Conservation (phyloP, 2,797 vertebrate genomes). For the Melanotaenia maccullochi region DNA sequence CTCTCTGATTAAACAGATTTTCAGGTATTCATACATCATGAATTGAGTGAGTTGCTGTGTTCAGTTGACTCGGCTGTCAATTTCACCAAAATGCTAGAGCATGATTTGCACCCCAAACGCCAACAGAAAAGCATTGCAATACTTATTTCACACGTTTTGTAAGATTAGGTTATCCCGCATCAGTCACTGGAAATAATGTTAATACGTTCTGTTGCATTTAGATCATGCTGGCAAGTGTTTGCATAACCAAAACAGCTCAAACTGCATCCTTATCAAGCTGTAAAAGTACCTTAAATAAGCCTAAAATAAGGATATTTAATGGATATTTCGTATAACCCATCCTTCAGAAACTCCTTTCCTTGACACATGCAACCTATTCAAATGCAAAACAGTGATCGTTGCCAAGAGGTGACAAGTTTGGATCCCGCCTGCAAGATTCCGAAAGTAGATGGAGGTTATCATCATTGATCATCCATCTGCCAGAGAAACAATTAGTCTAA, state of each 20-base stretch:
- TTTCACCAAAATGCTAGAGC: neutral
- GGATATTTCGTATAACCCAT: neutral
- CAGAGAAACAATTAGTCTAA: constrained; percentile 55
- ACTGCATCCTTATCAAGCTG: neutral
- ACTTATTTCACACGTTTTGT: no score
- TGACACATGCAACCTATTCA: neutral
- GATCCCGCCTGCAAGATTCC: constrained; percentile 12
- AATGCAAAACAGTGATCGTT: neutral
- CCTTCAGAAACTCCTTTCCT: neutral
- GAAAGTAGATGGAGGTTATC: constrained; percentile 37
- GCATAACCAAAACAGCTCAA: neutral
- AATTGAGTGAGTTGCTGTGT: neutral
- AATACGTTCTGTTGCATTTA: neutral
- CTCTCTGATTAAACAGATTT: neutral
- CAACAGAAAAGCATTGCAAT: no score
- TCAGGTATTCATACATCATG: constrained; percentile 1
- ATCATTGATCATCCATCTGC: constrained; percentile 50
- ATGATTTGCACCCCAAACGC: neutral
- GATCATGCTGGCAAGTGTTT: neutral
- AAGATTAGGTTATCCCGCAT: neutral
- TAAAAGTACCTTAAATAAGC: neutral
- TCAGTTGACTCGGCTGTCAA: neutral
- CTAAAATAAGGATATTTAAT: neutral
- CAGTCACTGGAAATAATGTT: neutral
- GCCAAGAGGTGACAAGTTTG: constrained; percentile 1